These are phyloP conservation scores for Willowsia nigromaculata DNA, from an alignment of 2,888 invertebrate genomes.

Conservation along the genomic window DNA sequence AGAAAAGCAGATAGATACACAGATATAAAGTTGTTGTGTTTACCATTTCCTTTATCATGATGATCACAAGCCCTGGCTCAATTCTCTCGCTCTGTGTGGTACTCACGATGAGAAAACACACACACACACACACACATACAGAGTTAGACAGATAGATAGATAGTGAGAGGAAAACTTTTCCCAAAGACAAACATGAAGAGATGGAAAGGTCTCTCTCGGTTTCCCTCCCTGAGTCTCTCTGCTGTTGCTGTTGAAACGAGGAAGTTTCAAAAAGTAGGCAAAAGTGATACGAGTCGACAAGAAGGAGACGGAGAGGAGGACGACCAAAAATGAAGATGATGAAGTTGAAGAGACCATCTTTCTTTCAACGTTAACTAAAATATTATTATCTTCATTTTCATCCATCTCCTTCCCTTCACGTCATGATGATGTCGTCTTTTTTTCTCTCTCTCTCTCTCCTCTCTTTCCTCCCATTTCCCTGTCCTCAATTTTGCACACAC, in stretches of 20 bases:
- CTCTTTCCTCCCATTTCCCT: no score
- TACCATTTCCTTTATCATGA: neutral
- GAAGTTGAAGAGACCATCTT: neutral
- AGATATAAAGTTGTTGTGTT: neutral
- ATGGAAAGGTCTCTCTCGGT: neutral
- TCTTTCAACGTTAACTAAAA: neutral
- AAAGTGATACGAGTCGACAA: neutral
- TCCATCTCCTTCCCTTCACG: neutral
- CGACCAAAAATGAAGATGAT: neutral
- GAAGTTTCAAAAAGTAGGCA: neutral
- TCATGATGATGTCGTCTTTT: neutral
- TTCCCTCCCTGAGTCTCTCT: neutral
- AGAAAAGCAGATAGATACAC: neutral
- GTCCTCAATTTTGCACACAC: neutral
- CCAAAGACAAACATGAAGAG: neutral
- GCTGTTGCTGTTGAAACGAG: neutral
- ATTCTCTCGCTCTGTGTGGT: neutral
- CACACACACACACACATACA: neutral
- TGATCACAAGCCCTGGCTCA: neutral
- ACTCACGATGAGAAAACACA: no score
- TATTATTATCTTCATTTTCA: neutral
- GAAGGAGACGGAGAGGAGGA: neutral
- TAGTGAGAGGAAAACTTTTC: neutral
- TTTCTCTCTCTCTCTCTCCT: neutral
- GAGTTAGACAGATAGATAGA: neutral